Conservation (phyloP, 2,888 invertebrate species). For the Cephalotes varians region DNA sequence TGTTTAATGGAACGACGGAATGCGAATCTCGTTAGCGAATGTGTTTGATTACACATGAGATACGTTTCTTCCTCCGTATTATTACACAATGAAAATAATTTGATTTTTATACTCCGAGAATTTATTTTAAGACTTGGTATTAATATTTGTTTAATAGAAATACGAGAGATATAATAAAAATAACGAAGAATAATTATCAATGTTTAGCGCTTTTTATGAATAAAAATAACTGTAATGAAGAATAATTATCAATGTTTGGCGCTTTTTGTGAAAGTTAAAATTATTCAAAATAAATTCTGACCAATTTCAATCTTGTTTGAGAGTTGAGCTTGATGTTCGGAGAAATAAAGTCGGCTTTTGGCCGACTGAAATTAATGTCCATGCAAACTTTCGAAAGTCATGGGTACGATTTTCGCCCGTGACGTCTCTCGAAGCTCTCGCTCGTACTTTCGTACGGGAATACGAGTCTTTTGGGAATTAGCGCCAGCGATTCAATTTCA, state of each 20-base stretch:
- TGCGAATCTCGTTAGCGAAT: constrained; percentile 36
- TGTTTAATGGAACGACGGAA: constrained; percentile 33
- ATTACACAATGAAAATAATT: not conserved
- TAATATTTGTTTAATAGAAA: not conserved
- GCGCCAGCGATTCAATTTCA: constrained; percentile 49
- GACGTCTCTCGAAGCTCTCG: constrained; percentile 1
- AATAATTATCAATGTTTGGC: constrained; percentile 6
- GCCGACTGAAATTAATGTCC: constrained; percentile 42
- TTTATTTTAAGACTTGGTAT: not conserved
- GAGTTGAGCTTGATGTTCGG: not conserved
- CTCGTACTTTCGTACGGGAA: constrained; percentile 36
- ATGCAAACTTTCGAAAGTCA: constrained; percentile 44
- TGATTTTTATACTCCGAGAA: not conserved
- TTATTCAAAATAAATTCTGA: not conserved
- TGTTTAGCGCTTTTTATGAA: not conserved
- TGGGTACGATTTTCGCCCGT: constrained; percentile 14
- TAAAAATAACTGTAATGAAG: not conserved
- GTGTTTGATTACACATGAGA: constrained; percentile 7
- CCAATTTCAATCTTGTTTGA: not conserved
- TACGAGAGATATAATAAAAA: not conserved
- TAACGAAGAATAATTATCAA: not conserved
- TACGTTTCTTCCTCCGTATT: not conserved
- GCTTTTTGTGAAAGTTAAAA: not conserved
- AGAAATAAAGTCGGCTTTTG: constrained; percentile 38
- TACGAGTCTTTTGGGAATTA: constrained; percentile 49